phyloP scores from a whole-genome alignment of 2,888 invertebrate species.

The Drosophila nigricruria region DNA sequence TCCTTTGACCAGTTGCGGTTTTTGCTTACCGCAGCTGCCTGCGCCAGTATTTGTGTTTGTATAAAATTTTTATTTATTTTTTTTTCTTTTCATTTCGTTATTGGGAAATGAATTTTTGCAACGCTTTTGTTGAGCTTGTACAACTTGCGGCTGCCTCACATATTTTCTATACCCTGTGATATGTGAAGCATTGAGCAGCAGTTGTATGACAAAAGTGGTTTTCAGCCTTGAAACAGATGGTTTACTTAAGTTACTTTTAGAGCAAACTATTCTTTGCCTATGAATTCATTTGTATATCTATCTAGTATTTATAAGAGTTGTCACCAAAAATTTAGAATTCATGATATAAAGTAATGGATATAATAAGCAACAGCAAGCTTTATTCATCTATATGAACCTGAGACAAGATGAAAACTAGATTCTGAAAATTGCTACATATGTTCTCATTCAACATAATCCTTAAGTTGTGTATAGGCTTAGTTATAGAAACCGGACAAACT shows the following conservation, averaged over 20 bases:
- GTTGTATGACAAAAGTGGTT: neutral
- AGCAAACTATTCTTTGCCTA: too few species aligned
- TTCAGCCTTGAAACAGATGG: neutral
- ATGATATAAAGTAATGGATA: too few species aligned
- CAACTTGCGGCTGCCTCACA: constrained; percentile 60
- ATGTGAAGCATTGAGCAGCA: neutral
- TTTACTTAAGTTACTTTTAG: neutral
- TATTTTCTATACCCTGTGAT: constrained; percentile 25
- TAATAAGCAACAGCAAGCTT: neutral
- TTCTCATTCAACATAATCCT: neutral
- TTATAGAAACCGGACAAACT: neutral
- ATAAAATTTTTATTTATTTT: constrained; percentile 35
- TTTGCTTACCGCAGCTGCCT: constrained; percentile 45
- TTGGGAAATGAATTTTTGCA: constrained; percentile 63
- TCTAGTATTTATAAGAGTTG: neutral
- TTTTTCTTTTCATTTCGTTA: constrained; percentile 34
- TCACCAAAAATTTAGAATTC: too few species aligned
- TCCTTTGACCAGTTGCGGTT: constrained; percentile 51
- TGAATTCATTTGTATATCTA: neutral
- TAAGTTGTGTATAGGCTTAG: neutral
- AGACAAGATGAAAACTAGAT: neutral
- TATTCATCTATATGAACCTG: neutral
- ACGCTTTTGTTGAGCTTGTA: constrained; percentile 44
- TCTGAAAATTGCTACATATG: neutral
- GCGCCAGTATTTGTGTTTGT: constrained; percentile 17